phyloP scores from a whole-genome alignment of 2,888 invertebrate species.

The Venustoraphidia nigricollis region DNA sequence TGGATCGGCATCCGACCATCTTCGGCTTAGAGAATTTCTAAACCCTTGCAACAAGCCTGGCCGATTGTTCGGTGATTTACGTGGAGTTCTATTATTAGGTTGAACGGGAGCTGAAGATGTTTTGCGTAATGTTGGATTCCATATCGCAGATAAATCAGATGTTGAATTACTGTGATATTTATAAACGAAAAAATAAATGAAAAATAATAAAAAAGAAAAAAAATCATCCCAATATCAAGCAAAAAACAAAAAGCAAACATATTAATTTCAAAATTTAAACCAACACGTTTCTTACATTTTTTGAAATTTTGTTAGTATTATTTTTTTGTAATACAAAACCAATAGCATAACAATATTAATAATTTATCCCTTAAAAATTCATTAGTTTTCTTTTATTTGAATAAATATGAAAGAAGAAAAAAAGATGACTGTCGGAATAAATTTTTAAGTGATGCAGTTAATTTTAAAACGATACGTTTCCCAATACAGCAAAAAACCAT shows the following conservation, averaged over 20 bases:
- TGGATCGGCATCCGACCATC: conserved; percentile 30
- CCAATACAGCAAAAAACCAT: too few relatives aligned
- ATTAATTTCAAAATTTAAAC: conserved; percentile 7
- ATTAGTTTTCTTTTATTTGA: too few relatives aligned
- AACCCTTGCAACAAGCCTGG: conserved; percentile 42
- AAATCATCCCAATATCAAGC: conserved; percentile 9
- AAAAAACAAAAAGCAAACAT: conserved; percentile 9
- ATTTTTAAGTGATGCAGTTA: too few relatives aligned
- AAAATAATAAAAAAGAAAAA: conserved; percentile 13
- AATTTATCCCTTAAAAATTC: too few relatives aligned
- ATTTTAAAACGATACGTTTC: too few relatives aligned
- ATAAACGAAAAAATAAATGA: conserved; percentile 9
- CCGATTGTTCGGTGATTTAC: conserved; percentile 8
- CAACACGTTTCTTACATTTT: conserved; percentile 1
- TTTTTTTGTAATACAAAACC: not conserved
- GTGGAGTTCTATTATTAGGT: conserved; percentile 11
- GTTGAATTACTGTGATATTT: conserved; percentile 17
- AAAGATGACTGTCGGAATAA: too few relatives aligned
- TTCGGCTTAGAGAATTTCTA: conserved; percentile 36
- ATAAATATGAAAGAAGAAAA: too few relatives aligned
- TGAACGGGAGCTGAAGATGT: conserved; percentile 28
- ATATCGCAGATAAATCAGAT: conserved; percentile 20
- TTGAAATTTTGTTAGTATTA: not conserved
- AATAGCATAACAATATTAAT: too few relatives aligned
- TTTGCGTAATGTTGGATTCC: conserved; percentile 33